phyloP scores from a whole-genome alignment of 1,140 invertebrate species.

The Scylla paramamosain region DNA sequence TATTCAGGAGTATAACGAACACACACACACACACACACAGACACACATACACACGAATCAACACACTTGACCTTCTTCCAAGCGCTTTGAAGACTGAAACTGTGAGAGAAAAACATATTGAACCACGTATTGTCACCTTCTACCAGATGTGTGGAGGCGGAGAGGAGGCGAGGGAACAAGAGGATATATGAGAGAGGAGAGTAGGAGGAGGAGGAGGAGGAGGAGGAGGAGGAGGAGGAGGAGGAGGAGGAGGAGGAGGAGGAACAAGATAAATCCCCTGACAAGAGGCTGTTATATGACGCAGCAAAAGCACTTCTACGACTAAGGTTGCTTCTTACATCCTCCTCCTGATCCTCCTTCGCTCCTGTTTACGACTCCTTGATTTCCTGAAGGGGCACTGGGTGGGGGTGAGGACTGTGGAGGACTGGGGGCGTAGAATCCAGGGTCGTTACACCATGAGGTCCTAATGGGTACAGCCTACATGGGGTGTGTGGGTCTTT shows the following conservation, averaged over 20 bases:
- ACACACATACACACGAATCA: not conserved
- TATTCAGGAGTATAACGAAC: not conserved
- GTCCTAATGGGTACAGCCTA: not conserved
- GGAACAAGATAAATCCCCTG: too few relatives aligned
- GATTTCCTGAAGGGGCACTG: too few relatives aligned
- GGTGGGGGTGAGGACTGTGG: too few relatives aligned
- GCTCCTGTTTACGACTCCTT: not conserved
- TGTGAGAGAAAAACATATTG: not conserved
- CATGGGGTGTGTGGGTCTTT: not conserved
- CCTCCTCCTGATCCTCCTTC: not conserved
- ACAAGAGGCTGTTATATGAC: not conserved
- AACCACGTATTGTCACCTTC: not conserved
- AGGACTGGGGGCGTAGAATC: too few relatives aligned
- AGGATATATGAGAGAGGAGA: not conserved
- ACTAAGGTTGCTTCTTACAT: not conserved
- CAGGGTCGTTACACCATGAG: not conserved
- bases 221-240: not conserved
- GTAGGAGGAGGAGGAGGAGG: not conserved
- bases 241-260: conserved; percentile 17
- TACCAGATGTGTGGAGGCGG: not conserved
- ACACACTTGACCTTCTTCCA: not conserved
- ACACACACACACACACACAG: not conserved
- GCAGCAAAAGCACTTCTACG: not conserved
- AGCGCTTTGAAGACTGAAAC: not conserved
- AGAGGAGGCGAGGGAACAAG: not conserved